Evolutionary conservation across 92 coral and sea anemone species (phyloP).

Genomic region (Diadumene lineata): DNA sequence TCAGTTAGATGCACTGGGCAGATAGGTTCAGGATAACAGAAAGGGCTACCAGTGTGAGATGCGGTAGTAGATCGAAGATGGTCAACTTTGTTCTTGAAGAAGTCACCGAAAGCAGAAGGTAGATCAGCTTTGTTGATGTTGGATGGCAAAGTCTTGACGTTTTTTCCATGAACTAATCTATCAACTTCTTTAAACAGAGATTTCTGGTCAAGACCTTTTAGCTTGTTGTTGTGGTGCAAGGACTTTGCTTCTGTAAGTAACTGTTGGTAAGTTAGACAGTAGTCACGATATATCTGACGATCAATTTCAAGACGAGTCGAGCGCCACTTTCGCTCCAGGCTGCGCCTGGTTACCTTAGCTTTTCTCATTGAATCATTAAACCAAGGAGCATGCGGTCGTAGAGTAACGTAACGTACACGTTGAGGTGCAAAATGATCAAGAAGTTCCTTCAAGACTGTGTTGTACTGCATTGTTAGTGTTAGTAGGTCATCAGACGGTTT

Average conservation of each 20-base stretch:
- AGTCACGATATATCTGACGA: conserved; percentile 30
- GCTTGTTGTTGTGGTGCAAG: conserved; percentile 25
- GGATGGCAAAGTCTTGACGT: neutral
- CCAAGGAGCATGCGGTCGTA: conserved; percentile 54
- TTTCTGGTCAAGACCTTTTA: conserved; percentile 22
- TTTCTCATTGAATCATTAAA: conserved; percentile 27
- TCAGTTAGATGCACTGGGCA: neutral
- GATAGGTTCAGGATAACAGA: neutral
- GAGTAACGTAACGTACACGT: conserved; percentile 25
- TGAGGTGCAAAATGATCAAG: conserved; percentile 35
- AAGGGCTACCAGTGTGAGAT: neutral
- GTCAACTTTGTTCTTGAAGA: neutral
- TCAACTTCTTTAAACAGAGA: conserved; percentile 33
- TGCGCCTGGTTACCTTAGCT: conserved; percentile 10
- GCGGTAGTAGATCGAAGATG: neutral
- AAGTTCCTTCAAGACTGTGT: conserved; percentile 18
- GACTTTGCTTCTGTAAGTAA: conserved; percentile 30
- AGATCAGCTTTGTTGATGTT: neutral
- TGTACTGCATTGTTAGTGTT: conserved; percentile 25
- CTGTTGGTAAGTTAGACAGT: conserved; percentile 27
- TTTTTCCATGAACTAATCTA: conserved; percentile 20
- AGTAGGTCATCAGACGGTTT: conserved; percentile 18
- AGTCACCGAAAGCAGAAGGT: neutral
- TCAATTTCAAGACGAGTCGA: conserved; percentile 34
- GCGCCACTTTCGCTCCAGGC: conserved; percentile 21